Conservation (phyloP, 2,113 vertebrate genomes). For the Barbus barbus region DNA sequence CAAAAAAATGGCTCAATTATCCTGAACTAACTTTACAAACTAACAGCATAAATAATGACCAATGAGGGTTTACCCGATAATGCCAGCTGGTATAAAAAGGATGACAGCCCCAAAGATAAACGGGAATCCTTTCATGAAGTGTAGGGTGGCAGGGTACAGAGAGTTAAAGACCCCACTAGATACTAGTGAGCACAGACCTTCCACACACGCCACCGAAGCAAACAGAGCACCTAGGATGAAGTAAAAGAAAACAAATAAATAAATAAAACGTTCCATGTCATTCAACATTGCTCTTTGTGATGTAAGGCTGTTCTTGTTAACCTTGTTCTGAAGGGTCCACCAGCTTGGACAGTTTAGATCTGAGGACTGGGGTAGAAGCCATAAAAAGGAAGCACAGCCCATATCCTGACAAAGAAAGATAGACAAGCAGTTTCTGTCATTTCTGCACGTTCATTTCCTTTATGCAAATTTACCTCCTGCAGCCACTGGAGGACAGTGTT, state of each 20-base stretch:
- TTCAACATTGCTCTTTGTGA: not conserved
- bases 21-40: not conserved
- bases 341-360: constrained; percentile 91
- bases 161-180: constrained; percentile 86
- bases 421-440: not conserved
- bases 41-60: not conserved
- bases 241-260: not conserved
- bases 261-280: not conserved
- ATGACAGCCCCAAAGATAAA: constrained; percentile 87
- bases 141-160: constrained; percentile 85
- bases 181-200: constrained; percentile 81
- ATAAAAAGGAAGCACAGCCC: constrained; percentile 86
- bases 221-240: constrained; percentile 85
- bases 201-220: constrained; percentile 86
- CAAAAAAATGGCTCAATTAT: too few relatives aligned
- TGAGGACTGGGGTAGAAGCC: constrained; percentile 84
- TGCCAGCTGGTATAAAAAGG: constrained; percentile 83
- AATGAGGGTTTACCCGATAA: constrained; percentile 83
- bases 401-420: constrained; percentile 77
- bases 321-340: constrained; percentile 85
- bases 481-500: constrained; percentile 31
- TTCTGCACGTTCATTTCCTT: not conserved
- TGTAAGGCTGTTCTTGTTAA: constrained; percentile 62
- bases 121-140: constrained; percentile 91
- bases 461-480: not conserved